These are phyloP conservation scores for Amiota mariae DNA, from an alignment of 2,888 invertebrate species.

Conservation along the genomic window DNA sequence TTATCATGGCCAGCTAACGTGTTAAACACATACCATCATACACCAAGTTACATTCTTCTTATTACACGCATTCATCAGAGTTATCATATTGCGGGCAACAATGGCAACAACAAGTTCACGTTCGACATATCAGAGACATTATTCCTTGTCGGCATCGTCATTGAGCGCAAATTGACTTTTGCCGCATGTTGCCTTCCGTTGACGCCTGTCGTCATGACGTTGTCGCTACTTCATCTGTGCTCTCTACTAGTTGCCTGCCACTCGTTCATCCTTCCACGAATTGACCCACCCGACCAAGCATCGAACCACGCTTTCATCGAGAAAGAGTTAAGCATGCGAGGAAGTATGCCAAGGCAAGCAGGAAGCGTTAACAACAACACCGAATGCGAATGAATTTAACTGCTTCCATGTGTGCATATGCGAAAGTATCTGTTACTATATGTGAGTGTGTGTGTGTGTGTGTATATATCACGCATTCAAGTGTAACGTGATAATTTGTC, in stretches of 20 bases:
- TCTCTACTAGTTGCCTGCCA: background rate
- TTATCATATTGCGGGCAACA: conserved; percentile 55
- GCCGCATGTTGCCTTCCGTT: conserved; percentile 41
- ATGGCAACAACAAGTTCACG: conserved; percentile 15
- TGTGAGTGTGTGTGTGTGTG: conserved; percentile 12
- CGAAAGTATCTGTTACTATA: conserved; percentile 48
- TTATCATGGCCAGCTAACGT: conserved; percentile 33
- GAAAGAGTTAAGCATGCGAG: conserved; percentile 17
- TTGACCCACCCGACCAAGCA: background rate
- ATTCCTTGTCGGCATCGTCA: conserved; percentile 6
- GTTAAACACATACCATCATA: conserved; percentile 43
- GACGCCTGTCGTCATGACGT: conserved; percentile 8
- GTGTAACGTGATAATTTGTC: conserved; percentile 70
- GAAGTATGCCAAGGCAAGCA: conserved; percentile 7
- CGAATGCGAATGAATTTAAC: background rate
- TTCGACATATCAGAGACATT: conserved; percentile 33
- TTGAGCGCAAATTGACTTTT: conserved; percentile 63
- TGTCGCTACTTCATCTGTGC: background rate
- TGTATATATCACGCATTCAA: conserved; percentile 65
- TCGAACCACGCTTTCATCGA: too few species aligned
- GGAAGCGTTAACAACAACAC: conserved; percentile 9
- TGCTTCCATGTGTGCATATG: conserved; percentile 10
- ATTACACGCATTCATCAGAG: conserved; percentile 7
- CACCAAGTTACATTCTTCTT: background rate
- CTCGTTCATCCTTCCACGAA: too few species aligned